Percentiles rank a stretch among this genome's conserved stretches.
Evolutionary conservation across 2,888 invertebrate genomes (phyloP).

Genomic region (Ectemnius continuus): DNA sequence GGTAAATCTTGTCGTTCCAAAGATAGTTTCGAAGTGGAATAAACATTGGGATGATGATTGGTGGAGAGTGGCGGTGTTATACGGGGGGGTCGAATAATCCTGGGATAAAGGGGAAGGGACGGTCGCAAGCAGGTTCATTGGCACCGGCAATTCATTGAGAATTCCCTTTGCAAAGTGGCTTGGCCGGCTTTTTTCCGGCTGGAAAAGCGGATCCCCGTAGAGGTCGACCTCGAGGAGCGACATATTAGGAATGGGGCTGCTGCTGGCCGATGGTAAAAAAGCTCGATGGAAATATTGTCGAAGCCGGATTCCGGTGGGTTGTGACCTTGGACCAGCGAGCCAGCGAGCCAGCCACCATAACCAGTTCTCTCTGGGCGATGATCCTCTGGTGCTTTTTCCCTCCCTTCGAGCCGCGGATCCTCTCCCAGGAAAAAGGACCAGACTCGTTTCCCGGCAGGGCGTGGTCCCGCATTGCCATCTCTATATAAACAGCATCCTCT

Average conservation of each 20-base stretch:
- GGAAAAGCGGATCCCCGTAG: slow-evolving; percentile 21
- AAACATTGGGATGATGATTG: too few species aligned
- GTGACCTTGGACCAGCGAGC: slow-evolving; percentile 53
- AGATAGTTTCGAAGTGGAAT: too few species aligned
- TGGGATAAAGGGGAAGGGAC: not conserved
- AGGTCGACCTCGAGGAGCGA: slow-evolving; percentile 37
- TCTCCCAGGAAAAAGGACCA: slow-evolving; percentile 30
- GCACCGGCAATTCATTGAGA: not conserved
- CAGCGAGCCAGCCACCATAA: slow-evolving; percentile 29
- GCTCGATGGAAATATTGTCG: slow-evolving; percentile 20
- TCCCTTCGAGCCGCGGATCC: not conserved
- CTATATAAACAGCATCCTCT: slow-evolving; percentile 59
- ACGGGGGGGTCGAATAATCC: too few species aligned
- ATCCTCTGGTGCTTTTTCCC: too few species aligned
- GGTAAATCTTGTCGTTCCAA: too few species aligned
- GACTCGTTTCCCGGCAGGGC: slow-evolving; percentile 47
- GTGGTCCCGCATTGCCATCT: slow-evolving; percentile 47
- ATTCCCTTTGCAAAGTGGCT: too few species aligned
- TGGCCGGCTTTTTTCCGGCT: too few species aligned
- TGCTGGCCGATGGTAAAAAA: slow-evolving; percentile 31
- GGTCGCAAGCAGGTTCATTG: not conserved
- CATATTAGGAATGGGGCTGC: slow-evolving; percentile 37
- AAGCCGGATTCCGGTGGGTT: slow-evolving; percentile 48
- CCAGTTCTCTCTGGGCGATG: slow-evolving; percentile 46
- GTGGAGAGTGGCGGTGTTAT: too few species aligned